Evolutionary conservation across 2,888 invertebrate species (phyloP), one percentile per base, ranked within the genome.

Genomic region (Calameuta filiformis): DNA sequence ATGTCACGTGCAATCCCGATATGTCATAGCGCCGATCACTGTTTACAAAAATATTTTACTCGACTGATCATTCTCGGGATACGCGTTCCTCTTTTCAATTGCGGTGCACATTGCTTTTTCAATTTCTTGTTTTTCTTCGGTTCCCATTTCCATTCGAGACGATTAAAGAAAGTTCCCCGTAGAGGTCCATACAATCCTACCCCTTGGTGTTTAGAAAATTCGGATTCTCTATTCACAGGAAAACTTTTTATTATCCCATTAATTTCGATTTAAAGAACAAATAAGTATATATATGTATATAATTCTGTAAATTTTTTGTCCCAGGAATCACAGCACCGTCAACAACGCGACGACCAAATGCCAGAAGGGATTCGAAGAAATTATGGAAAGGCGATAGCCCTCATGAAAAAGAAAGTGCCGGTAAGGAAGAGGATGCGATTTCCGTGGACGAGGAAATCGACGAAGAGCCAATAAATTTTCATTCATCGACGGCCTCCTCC

Each of bases 301-400:
- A 37, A 4, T 3, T 56, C 23, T 56, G 9, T 56, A 56, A 0
- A 23, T 23, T 6, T 15, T 23, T 56, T 56, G 56, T 9, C 23
- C 1, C 85, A 91, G 91, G 81, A 79, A 86, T 89, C 80, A 84
- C 87, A 35, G 86, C 84, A 79, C 87, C 88, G 31, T 85, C 85
- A 35, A 87, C 89, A 56, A 89, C 89, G 69, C 86, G 87, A 23
- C 87, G 82, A 76, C 88, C 91, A 4, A 88, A 85, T 82, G 82
- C 86, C 40, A 83, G 90, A 78, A 85, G 90, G 33, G 90, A 90
- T 75, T 88, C 89, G 77, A 90, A 89, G 81, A 90, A 89, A 78
- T 79, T 84, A 4, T 88, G 90, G 90, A 87, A 86, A 73, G 81
- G 84, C 75, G 88, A 90, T 84, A 85, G 85, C 75, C 84, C 81